Percentiles rank a stretch among this genome's conserved stretches.
phyloP scores from a whole-genome alignment of 2,888 invertebrate genomes.

The Orchesella flavescens region DNA sequence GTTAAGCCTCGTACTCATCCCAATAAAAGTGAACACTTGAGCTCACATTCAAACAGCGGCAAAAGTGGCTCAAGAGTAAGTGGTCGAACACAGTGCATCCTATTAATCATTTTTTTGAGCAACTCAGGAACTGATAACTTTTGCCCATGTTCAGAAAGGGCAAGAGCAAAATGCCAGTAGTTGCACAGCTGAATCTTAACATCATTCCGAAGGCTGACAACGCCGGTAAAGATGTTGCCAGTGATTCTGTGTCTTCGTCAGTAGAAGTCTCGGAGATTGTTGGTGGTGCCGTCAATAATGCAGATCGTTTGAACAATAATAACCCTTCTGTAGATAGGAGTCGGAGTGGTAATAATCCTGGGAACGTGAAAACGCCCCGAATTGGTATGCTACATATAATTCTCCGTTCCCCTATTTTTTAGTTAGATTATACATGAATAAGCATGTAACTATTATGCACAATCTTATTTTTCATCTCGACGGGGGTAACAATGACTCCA shows the following conservation, averaged over 20 bases:
- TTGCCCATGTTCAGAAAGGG: conserved; percentile 39
- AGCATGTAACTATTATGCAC: conserved; percentile 7
- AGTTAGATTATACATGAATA: not conserved
- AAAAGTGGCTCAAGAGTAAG: conserved; percentile 22
- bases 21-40: conserved; percentile 3
- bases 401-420: not conserved
- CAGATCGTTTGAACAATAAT: conserved; percentile 34
- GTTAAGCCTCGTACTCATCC: not conserved
- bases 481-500: conserved; percentile 11
- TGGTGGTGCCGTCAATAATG: conserved; percentile 29
- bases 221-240: not conserved
- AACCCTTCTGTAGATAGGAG: not conserved
- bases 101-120: not conserved
- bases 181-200: conserved; percentile 37
- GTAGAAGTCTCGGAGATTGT: not conserved
- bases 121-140: not conserved
- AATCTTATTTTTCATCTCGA: conserved; percentile 1
- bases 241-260: not conserved
- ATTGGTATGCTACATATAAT: conserved; percentile 46
- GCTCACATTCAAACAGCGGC: not conserved
- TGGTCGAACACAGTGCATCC: not conserved
- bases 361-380: conserved; percentile 55
- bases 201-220: conserved; percentile 36
- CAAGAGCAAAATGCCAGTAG: conserved; percentile 46
- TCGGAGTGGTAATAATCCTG: conserved; percentile 31